Evolutionary conservation across 1,140 invertebrate genomes (phyloP).

Genomic region (Drosophila kepulauana): DNA sequence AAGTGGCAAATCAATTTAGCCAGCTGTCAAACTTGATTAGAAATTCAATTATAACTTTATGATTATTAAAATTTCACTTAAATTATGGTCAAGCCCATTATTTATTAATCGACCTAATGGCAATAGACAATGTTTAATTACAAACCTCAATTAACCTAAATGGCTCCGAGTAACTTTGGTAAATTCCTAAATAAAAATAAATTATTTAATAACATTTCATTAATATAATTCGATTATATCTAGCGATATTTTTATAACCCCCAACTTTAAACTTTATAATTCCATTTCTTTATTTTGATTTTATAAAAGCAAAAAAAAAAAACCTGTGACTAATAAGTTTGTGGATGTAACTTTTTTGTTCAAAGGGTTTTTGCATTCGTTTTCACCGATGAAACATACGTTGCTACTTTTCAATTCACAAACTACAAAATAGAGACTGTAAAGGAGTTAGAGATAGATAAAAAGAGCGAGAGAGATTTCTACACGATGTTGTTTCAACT

Average conservation of each 20-base stretch:
- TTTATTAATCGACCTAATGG: not conserved
- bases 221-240: no score
- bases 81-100: conserved; percentile 8
- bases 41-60: conserved; percentile 21
- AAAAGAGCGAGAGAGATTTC: not conserved
- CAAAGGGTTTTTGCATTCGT: not conserved
- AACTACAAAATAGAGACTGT: not conserved
- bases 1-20: conserved; percentile 5
- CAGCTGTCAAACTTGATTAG: conserved; percentile 20
- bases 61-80: conserved; percentile 10
- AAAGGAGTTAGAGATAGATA: not conserved
- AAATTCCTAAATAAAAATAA: not conserved
- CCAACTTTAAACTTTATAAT: no score
- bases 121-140: not conserved
- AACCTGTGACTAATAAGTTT: no score
- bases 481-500: conserved; percentile 29
- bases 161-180: not conserved
- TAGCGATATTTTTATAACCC: no score
- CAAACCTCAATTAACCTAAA: conserved; percentile 11
- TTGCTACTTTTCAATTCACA: not conserved
- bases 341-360: no score
- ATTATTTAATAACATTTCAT: not conserved
- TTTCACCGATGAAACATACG: not conserved
- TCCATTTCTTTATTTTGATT: no score
- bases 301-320: no score